These are phyloP conservation scores for Babylonia areolata DNA, from an alignment of 1,140 invertebrate genomes.

Conservation along the genomic window DNA sequence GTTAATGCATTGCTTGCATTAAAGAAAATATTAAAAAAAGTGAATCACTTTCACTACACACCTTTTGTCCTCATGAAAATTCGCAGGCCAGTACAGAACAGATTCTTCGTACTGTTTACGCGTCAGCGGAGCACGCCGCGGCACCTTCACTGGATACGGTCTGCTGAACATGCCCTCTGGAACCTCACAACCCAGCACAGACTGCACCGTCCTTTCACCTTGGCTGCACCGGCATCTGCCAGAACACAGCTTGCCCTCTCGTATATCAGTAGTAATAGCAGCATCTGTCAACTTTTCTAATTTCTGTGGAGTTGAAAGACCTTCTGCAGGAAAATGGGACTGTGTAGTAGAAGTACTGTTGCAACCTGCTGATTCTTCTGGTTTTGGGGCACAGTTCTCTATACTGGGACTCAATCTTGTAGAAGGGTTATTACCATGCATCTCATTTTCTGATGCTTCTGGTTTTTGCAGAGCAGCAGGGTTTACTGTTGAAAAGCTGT, in stretches of 20 bases:
- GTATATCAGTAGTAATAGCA: background rate
- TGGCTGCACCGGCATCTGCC: background rate
- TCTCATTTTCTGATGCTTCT: background rate
- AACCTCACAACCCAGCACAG: background rate
- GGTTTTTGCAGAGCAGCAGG: background rate
- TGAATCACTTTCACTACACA: too few species aligned
- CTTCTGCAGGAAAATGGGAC: background rate
- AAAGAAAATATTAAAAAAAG: background rate
- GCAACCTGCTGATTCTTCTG: background rate
- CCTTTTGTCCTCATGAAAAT: slow-evolving; percentile 84
- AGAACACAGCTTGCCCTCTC: background rate
- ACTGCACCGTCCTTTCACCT: background rate
- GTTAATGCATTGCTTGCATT: background rate
- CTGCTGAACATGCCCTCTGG: slow-evolving; percentile 37
- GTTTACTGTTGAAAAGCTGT: background rate
- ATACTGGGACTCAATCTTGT: background rate
- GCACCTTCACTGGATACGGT: slow-evolving; percentile 77
- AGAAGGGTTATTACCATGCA: background rate
- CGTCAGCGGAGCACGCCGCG: slow-evolving; percentile 80
- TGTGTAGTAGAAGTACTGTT: background rate
- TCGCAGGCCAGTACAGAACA: slow-evolving; percentile 86
- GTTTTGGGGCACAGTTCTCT: background rate
- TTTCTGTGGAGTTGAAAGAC: background rate
- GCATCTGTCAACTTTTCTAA: background rate
- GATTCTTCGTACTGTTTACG: slow-evolving; percentile 82